Percentiles rank a stretch among this genome's conserved stretches.
Conservation (phyloP, 2,888 invertebrate genomes). For the Dendrolimus pini region DNA sequence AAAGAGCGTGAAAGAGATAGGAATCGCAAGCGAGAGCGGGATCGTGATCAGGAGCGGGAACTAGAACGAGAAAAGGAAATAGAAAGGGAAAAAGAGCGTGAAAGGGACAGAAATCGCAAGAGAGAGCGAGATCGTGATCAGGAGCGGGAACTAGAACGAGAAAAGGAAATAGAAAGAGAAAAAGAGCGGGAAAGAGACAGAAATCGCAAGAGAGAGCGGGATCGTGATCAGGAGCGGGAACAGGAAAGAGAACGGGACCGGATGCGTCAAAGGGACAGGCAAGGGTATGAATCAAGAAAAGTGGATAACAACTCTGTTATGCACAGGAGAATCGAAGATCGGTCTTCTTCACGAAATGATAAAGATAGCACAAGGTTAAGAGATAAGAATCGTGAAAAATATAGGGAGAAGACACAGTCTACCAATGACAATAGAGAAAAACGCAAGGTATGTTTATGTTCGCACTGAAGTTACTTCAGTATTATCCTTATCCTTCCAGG, state of each 20-base stretch:
- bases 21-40: conserved; percentile 35
- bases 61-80: conserved; percentile 13
- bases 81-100: conserved; percentile 6
- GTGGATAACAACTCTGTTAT: too few species aligned
- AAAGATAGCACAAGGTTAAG: too few species aligned
- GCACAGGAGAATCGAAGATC: too few species aligned
- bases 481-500: too few species aligned
- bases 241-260: neutral
- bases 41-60: conserved; percentile 31
- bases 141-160: neutral
- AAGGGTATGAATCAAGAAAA: neutral
- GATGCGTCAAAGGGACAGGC: conserved; percentile 11
- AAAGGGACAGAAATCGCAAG: conserved; percentile 16
- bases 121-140: conserved; percentile 5
- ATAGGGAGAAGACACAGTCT: conserved; percentile 25
- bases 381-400: too few species aligned
- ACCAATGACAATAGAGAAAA: conserved; percentile 4
- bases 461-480: too few species aligned
- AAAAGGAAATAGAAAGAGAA: conserved; percentile 5
- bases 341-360: too few species aligned
- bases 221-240: neutral
- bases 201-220: conserved; percentile 5
- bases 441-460: too few species aligned
- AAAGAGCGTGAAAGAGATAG: conserved; percentile 24
- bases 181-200: conserved; percentile 21